phyloP scores from a whole-genome alignment of 1,140 invertebrate species.

The Atta texana region DNA sequence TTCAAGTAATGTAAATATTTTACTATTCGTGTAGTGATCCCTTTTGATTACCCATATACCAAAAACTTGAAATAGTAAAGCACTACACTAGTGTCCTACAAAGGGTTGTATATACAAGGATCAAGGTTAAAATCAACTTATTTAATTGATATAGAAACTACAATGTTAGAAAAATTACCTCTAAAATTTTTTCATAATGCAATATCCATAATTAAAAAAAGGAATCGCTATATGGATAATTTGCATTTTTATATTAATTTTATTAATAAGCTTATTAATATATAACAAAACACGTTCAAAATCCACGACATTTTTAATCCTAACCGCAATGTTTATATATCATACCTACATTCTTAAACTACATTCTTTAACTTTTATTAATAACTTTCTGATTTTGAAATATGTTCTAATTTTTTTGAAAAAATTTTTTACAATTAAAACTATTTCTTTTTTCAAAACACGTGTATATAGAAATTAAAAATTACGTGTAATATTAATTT shows the following conservation, averaged over 20 bases:
- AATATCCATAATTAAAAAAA: background rate
- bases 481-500: background rate
- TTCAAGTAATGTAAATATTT: background rate
- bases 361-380: slow-evolving; percentile 9
- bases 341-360: background rate
- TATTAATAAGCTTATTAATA: background rate
- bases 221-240: background rate
- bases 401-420: too few relatives aligned
- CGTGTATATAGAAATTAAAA: too few relatives aligned
- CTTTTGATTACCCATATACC: background rate
- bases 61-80: slow-evolving; percentile 26
- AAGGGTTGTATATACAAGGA: background rate
- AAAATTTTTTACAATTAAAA: background rate
- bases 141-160: background rate
- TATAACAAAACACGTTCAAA: background rate
- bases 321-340: background rate
- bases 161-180: background rate
- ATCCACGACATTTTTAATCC: background rate
- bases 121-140: background rate
- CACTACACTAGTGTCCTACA: slow-evolving; percentile 19
- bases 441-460: background rate
- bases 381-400: background rate
- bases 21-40: background rate
- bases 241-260: background rate
- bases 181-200: background rate